Base-by-base conservation (phyloP, 2,888 invertebrate genomes). In the Lamellibrachia columna region DNA sequence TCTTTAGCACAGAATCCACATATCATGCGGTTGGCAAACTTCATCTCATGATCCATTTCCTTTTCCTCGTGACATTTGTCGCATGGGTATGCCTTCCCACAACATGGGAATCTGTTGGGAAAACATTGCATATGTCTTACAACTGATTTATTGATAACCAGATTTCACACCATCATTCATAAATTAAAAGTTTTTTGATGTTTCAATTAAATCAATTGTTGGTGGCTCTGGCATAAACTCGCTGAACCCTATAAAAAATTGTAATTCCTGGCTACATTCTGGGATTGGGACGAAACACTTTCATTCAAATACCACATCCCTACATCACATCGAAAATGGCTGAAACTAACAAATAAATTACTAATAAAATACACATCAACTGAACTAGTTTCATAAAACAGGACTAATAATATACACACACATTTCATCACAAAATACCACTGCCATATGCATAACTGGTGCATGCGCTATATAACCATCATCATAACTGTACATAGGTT, bases 1-100 rank as follows among this genome's bases (percentile, higher is more conserved):
- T 97, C 97, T 93, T 95, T 96, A 93, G 96, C 96, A 94, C 97
- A 97, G 94, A 96, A 96, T 3, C 97, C 97, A 95, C 97, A 97
- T 91, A 97, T 96, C 96, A 97, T 96, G 91, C 97, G 94, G 93
- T 96, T 96, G 90, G 97, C 97, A 93, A 95, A 95, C 94, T 96
- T 95, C 96, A 97, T 96, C 94, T 96, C 96, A 94, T 97, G 97
- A 92, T 96, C 96, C 11, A 55, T 93, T 52, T 93, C 94, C 58
- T 95, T 95, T 92, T 96, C 96, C 91, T 97, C 96, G 94, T 97
- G 97, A 92, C 97, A 97, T 4, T 95, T 90, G 94, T 97, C 97
- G 94, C 97, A 97, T 4, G 97, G 96, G 94, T 96, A 97, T 55
- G 95, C 94, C 94, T 96, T 96, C 22, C 97, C 97, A 95, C 97